Percentiles rank a stretch among this genome's conserved stretches.
Conservation (phyloP, 2,113 vertebrate species). For the Nerophis ophidion region DNA sequence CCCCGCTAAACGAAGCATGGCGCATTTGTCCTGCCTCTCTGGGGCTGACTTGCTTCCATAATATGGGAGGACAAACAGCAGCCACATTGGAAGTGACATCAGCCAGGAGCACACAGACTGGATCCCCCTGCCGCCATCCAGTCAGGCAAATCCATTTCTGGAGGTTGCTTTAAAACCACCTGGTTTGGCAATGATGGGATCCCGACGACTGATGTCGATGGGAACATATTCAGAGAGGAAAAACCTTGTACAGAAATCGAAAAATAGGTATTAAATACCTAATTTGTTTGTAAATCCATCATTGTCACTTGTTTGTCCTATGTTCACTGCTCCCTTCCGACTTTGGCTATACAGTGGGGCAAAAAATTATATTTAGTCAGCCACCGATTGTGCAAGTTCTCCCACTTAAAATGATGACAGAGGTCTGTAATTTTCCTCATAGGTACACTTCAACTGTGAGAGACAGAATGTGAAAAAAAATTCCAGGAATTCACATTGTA, state of each 20-base stretch:
- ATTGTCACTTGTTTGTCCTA: no score
- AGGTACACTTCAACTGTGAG: no score
- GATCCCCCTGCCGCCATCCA: constrained; percentile 41
- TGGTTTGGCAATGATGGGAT: constrained; percentile 6
- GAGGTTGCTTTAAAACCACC: constrained; percentile 20
- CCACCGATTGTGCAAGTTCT: no score
- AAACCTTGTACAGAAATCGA: no score
- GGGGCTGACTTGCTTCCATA: constrained; percentile 49
- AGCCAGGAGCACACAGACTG: constrained; percentile 22
- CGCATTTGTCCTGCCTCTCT: constrained; percentile 36
- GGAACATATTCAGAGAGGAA: no score
- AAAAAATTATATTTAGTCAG: no score
- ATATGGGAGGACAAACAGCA: constrained; percentile 40
- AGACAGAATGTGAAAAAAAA: no score
- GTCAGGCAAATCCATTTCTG: constrained; percentile 19
- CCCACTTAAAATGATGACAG: no score
- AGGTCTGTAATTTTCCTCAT: no score
- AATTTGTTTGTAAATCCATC: no score
- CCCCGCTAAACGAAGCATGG: constrained; percentile 44
- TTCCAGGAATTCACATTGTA: no score
- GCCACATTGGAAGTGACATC: constrained; percentile 50
- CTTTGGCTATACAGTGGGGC: constrained; percentile 24
- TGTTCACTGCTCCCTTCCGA: constrained; percentile 10
- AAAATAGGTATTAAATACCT: no score
- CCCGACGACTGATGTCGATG: constrained; percentile 8